phyloP scores from a whole-genome alignment of 2,888 invertebrate species.

The Drosophila borborema region DNA sequence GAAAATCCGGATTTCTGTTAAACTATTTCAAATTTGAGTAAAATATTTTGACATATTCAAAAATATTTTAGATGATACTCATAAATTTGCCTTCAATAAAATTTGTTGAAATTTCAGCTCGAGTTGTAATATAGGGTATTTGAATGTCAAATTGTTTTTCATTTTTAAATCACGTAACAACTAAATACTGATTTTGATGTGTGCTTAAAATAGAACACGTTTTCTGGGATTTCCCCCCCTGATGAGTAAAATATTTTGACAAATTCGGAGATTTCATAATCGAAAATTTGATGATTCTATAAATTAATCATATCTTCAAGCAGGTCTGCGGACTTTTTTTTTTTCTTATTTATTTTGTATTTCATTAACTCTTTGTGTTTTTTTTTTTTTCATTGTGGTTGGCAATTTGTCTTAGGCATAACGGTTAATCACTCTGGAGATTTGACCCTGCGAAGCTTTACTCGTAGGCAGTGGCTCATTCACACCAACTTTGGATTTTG shows the following conservation, averaged over 20 bases:
- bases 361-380: neutral
- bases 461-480: conserved; percentile 35
- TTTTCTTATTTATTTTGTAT: neutral
- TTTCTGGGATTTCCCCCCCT: neutral
- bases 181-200: no score
- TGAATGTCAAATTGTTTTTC: no score
- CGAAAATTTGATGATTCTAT: conserved; percentile 8
- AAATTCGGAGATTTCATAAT: conserved; percentile 3
- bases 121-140: no score
- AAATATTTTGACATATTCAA: no score
- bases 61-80: no score
- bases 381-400: conserved; percentile 2
- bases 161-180: no score
- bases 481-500: conserved; percentile 48
- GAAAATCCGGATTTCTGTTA: no score
- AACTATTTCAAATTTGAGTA: no score
- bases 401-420: conserved; percentile 37
- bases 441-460: conserved; percentile 37
- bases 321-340: neutral
- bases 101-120: no score
- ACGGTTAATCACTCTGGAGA: conserved; percentile 51
- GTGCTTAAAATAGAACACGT: no score
- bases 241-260: conserved; percentile 4
- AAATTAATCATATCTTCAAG: conserved; percentile 23
- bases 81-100: no score